These are phyloP conservation scores for Remorina albescens DNA, from an alignment of 2,797 vertebrate species.

Conservation along the genomic window DNA sequence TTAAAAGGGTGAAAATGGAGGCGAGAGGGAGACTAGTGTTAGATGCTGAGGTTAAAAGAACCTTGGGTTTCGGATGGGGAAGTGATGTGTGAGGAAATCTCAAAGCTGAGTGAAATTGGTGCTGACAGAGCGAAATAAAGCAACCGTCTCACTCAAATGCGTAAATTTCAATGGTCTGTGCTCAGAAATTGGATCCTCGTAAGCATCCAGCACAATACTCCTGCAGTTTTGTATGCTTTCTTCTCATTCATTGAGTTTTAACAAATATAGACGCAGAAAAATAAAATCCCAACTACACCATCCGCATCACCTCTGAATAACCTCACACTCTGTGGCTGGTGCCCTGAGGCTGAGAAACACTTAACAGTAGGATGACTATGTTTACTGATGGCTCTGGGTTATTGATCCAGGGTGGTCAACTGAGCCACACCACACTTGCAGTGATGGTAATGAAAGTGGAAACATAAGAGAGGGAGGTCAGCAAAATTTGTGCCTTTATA, in stretches of 20 bases:
- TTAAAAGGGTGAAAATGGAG: conserved; percentile 55
- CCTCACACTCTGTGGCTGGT: conserved; percentile 15
- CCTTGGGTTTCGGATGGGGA: conserved; percentile 23
- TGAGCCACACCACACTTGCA: not conserved
- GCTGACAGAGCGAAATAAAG: conserved; percentile 26
- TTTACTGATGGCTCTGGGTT: conserved; percentile 32
- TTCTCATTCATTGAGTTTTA: conserved; percentile 12
- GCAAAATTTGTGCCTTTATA: not conserved
- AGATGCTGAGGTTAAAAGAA: conserved; percentile 40
- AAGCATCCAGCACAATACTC: not conserved
- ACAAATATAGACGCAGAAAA: conserved; percentile 13
- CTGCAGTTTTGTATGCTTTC: not conserved
- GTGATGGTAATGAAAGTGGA: conserved; percentile 11
- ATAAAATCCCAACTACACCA: conserved; percentile 10
- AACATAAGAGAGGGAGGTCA: not conserved
- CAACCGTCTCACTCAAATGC: conserved; percentile 8
- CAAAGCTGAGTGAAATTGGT: conserved; percentile 39
- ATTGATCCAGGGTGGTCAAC: conserved; percentile 19
- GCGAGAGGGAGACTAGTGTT: conserved; percentile 8
- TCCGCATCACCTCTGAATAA: conserved; percentile 16
- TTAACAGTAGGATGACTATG: conserved; percentile 9
- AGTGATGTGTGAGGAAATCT: conserved; percentile 41
- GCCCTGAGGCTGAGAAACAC: conserved; percentile 31
- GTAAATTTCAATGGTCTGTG: conserved; percentile 23
- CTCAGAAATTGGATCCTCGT: conserved; percentile 18